phyloP scores from a whole-genome alignment of 2,113 vertebrate genomes.

The Lipotes vexillifer region DNA sequence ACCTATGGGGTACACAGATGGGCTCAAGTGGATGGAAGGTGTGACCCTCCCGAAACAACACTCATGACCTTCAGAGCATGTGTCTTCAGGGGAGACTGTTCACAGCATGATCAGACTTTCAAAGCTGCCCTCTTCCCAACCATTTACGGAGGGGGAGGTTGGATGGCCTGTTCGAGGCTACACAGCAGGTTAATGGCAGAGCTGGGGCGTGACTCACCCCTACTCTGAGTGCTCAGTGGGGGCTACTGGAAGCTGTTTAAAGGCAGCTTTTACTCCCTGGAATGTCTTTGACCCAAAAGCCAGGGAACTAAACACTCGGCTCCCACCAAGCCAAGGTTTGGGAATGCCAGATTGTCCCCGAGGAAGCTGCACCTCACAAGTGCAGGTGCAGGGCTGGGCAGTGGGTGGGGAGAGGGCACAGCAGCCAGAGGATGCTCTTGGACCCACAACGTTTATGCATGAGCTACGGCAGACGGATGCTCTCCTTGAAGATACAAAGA shows the following conservation, averaged over 20 bases:
- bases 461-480: background rate
- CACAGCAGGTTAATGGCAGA: background rate
- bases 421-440: background rate
- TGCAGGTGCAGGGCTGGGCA: constrained; percentile 22
- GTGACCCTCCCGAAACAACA: background rate
- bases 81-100: background rate
- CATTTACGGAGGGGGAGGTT: background rate
- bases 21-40: background rate
- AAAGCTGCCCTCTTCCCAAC: background rate
- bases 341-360: constrained; percentile 11
- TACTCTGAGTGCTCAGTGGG: background rate
- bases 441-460: background rate
- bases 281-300: constrained; percentile 35
- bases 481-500: background rate
- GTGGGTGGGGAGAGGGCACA: background rate
- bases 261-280: constrained; percentile 29
- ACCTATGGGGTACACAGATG: background rate
- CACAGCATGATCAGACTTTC: background rate
- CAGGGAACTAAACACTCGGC: constrained; percentile 33
- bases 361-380: background rate
- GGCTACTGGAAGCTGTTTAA: constrained; percentile 57
- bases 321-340: background rate
- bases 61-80: background rate
- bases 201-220: background rate
- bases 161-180: background rate